Evolutionary conservation across 2,888 invertebrate genomes (phyloP), one percentile per base, ranked within the genome.

Genomic region (Brenthis ino): DNA sequence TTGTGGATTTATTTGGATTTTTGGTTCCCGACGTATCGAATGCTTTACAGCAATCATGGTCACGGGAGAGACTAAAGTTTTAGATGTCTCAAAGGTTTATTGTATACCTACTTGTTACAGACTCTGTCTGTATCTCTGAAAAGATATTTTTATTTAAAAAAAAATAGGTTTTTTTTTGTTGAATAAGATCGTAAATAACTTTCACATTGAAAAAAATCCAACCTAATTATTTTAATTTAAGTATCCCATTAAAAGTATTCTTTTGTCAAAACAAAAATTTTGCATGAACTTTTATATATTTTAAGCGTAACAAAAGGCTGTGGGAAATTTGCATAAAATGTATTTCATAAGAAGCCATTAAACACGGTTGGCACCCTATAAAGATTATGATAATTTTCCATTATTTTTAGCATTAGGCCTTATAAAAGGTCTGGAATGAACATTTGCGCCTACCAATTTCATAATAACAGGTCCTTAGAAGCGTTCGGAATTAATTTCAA

Each of bases 321-420:
- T 60, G 50, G 56, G 56, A 55, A 48, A 72, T 72, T 73, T 73
- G 67, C 71, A 73, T 73, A 69, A 69, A 71, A 71, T 71, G 65
- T 71, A 69, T 71, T 65, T 71, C 61, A 54, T 50, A 55, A 58
- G 57, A 57, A 54, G 43, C 57, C 28, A 58, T 70, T 70, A 70
- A 72, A 64, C 50, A 65, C 24, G 51, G 37, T 67, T 57, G 48
- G 58, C 65, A 64, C 67, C 57, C 64, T 64, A 61, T 65, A 67
- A 71, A 67, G 61, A 69, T 71, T 68, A 72, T 68, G 68, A 64
- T 71, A 65, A 71, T 65, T 47, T 71, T 67, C 65, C 55, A 66
- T 71, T 68, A 66, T 65, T 64, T 71, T 66, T 64, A 58, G 55
- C 64, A 66, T 72, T 65, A 70, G 43, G 69, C 51, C 63, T 50